Percentiles rank a stretch among this genome's conserved stretches.
Evolutionary conservation across 2,888 invertebrate species (phyloP).

Genomic region (Shargacucullia verbasci): DNA sequence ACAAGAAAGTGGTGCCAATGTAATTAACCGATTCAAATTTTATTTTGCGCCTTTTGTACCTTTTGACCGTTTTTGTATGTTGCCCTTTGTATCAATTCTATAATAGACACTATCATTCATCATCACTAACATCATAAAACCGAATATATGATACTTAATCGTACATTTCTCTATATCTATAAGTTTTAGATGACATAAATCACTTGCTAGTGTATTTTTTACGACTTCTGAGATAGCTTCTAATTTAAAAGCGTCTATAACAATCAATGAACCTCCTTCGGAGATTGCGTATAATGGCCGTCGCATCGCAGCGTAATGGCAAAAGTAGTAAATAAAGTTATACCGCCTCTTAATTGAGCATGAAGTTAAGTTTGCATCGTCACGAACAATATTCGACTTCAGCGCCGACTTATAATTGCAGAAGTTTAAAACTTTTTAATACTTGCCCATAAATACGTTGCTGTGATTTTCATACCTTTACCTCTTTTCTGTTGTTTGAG

Average conservation of each 20-base stretch:
- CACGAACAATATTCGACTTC: conserved; percentile 19
- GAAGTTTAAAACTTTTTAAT: conserved; percentile 21
- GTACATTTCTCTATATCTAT: too few relatives aligned
- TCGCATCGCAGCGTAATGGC: conserved; percentile 3
- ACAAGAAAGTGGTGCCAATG: too few relatives aligned
- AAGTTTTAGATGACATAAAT: too few relatives aligned
- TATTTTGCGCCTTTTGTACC: too few relatives aligned
- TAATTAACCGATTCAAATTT: too few relatives aligned
- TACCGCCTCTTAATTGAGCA: conserved; percentile 18
- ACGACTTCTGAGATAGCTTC: conserved; percentile 6
- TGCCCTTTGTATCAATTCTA: too few relatives aligned
- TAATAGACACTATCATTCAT: too few relatives aligned
- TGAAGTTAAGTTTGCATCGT: conserved; percentile 21
- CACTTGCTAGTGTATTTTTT: neutral
- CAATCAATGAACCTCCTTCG: conserved; percentile 24
- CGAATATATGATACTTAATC: too few relatives aligned
- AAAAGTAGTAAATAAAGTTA: conserved; percentile 38
- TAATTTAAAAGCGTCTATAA: conserved; percentile 18
- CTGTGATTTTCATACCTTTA: neutral
- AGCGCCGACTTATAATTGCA: conserved; percentile 13
- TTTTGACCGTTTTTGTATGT: too few relatives aligned
- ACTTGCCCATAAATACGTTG: conserved; percentile 1
- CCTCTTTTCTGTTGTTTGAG: too few relatives aligned
- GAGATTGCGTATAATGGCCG: conserved; percentile 27
- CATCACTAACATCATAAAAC: too few relatives aligned